Conservation (phyloP, 2,797 vertebrate species). For the Enteromius thamalakanensis region DNA sequence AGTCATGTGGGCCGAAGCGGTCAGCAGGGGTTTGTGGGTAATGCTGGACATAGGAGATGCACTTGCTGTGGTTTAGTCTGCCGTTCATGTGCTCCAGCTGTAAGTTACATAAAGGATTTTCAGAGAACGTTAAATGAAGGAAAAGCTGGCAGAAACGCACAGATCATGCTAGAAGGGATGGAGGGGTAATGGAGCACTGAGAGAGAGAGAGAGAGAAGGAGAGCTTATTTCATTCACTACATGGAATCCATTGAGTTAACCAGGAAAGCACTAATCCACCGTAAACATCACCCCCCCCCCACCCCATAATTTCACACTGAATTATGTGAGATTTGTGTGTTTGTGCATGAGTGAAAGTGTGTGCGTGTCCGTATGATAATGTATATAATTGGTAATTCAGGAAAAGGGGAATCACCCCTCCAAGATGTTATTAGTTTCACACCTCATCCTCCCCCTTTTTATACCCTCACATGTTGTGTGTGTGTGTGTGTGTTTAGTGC, state of each 20-base stretch:
- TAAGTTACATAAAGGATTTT: slow-evolving; percentile 55
- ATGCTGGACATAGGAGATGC: slow-evolving; percentile 29
- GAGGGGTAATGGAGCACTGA: background rate
- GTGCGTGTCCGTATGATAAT: slow-evolving; percentile 24
- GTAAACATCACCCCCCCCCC: slow-evolving; percentile 35
- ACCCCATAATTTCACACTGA: slow-evolving; percentile 48
- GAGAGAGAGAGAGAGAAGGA: background rate
- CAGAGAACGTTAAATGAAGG: slow-evolving; percentile 18
- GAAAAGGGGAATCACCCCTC: background rate
- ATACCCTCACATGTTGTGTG: background rate
- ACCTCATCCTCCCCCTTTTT: slow-evolving; percentile 12
- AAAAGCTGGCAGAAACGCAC: background rate
- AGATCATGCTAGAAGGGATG: slow-evolving; percentile 12
- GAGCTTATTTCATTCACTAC: slow-evolving; percentile 40
- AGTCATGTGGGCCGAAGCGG: slow-evolving; percentile 31
- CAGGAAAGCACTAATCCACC: slow-evolving; percentile 37
- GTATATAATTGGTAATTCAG: slow-evolving; percentile 36
- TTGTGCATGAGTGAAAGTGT: slow-evolving; percentile 24
- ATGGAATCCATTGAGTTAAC: slow-evolving; percentile 38
- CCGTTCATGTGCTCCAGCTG: slow-evolving; percentile 10
- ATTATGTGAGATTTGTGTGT: slow-evolving; percentile 29
- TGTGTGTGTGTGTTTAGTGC: background rate
- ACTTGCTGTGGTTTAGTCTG: slow-evolving; percentile 46
- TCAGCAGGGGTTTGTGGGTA: slow-evolving; percentile 43
- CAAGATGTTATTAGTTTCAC: slow-evolving; percentile 19